Base-by-base conservation (phyloP, 92 coral and sea anemone species). In the Pocillopora meandrina region DNA sequence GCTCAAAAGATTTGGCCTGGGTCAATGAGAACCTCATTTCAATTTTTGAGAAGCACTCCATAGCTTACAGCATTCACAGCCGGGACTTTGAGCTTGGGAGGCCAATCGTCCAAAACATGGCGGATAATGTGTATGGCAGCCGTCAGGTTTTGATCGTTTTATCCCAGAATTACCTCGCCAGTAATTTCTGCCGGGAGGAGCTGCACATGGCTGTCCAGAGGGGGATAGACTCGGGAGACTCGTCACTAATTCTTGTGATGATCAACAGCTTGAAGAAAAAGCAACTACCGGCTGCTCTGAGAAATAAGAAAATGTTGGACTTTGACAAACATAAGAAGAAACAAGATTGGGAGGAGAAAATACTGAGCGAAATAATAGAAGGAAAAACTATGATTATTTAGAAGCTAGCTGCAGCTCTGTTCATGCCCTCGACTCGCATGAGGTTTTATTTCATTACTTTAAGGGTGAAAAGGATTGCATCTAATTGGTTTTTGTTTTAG, bases 71-170 rank as follows among this genome's bases (percentile, higher is more conserved):
- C 79, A 92, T 92, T 12, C 95, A 92, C 80, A 82, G 81, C 86
- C 81, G 95, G 87, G 93, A 92, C 84, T 92, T 92, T 71, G 90
- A 92, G 72, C 86, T 85, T 35, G 95, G 95, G 21, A 89, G 77
- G 72, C 75, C 90, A 34, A 89, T 89, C 73, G 88, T 89, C 18
- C 93, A 92, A 18, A 92, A 92, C 84, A 92, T 92, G 95, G 95
- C 93, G 14, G 95, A 89, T 68, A 92, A 88, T 73, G 91, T 92
- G 56, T 92, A 92, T 76, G 83, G 78, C 20, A 92, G 95, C 74
- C 83, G 92, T 42, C 84, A 83, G 34, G 87, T 92, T 59, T 73
- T 92, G 15, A 92, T 91, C 11, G 92, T 92, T 16, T 61, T 92
- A 10, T 92, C 95, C 62, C 80, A 83, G 76, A 92, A 92, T 61